Evolutionary conservation across 2,113 vertebrate genomes (phyloP).

Genomic region (Xiphorhynchus elegans): DNA sequence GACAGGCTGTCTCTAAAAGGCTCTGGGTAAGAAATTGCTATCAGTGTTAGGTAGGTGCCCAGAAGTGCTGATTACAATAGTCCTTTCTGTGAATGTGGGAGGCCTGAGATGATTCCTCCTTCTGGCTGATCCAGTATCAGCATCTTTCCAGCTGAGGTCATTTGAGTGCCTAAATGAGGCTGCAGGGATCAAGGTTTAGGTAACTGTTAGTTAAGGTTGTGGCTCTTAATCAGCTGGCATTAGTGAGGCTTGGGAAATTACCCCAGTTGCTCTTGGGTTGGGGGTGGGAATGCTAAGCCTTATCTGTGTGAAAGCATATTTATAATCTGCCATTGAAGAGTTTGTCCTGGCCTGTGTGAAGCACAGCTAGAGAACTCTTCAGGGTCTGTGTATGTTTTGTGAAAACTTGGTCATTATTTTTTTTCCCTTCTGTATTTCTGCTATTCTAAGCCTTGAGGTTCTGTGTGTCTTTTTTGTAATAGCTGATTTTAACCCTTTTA

Average conservation of each 20-base stretch:
- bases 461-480: background rate
- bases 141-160: background rate
- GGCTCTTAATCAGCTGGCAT: background rate
- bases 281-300: background rate
- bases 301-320: background rate
- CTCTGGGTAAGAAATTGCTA: background rate
- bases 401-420: background rate
- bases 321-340: background rate
- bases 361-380: background rate
- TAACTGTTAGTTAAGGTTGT: background rate
- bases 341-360: background rate
- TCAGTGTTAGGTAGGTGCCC: fast-evolving
- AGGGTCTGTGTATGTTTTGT: background rate
- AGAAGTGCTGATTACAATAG: background rate
- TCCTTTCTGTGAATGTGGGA: fast-evolving
- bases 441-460: background rate
- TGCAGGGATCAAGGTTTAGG: background rate
- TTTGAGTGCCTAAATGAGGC: background rate
- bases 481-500: background rate
- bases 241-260: background rate
- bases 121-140: background rate
- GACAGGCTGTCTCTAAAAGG: background rate
- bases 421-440: background rate
- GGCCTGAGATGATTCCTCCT: background rate
- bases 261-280: background rate